Evolutionary conservation across 2,797 vertebrate species (phyloP).

Genomic region (Gallinago nigripennis): DNA sequence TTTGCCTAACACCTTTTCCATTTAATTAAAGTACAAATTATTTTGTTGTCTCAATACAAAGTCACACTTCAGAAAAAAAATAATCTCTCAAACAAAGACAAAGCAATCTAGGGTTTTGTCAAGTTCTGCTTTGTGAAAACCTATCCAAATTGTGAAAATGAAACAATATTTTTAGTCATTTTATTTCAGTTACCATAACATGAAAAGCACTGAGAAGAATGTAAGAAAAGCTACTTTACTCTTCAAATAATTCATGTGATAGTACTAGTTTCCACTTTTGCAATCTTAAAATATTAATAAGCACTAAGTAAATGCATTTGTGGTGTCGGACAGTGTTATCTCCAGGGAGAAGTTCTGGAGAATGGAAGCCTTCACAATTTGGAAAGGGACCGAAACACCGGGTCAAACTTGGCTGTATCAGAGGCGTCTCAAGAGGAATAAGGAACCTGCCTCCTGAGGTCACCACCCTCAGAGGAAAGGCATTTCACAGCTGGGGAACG

Average conservation of each 20-base stretch:
- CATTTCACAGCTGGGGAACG: not conserved
- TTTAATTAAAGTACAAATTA: not conserved
- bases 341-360: not conserved
- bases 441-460: not conserved
- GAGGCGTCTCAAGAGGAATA: not conserved
- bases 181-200: not conserved
- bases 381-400: not conserved
- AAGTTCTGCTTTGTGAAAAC: not conserved
- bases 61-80: not conserved
- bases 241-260: not conserved
- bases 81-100: not conserved
- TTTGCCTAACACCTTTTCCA: not conserved
- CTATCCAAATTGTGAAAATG: not conserved
- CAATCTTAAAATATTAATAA: not conserved
- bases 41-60: not conserved
- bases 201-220: not conserved
- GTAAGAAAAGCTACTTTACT: not conserved
- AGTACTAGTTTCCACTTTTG: not conserved
- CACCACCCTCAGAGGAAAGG: fast-evolving
- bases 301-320: not conserved
- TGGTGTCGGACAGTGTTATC: not conserved
- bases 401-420: not conserved
- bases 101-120: not conserved
- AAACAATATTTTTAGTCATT: not conserved
- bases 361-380: not conserved